phyloP scores from a whole-genome alignment of 1,140 invertebrate species.

The Cydia amplana region DNA sequence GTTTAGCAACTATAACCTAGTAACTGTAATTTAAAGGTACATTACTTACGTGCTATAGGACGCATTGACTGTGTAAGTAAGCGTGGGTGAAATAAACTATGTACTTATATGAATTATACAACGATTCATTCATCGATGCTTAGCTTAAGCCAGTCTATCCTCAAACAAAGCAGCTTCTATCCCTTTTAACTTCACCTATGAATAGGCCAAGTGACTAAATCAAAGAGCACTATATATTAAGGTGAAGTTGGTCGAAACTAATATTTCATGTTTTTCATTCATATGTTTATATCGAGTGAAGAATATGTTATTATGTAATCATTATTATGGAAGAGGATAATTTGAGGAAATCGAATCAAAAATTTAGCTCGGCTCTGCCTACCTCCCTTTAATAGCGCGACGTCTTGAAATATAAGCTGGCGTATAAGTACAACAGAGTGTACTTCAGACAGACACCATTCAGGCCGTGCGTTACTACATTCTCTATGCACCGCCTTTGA shows the following conservation, averaged over 20 bases:
- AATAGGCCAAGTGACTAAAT: slow-evolving; percentile 17
- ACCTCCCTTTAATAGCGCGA: background rate
- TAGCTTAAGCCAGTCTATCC: background rate
- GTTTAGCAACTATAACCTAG: background rate
- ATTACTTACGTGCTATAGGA: background rate
- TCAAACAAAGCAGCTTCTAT: background rate
- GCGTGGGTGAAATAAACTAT: background rate
- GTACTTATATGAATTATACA: background rate
- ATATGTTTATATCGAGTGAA: no score
- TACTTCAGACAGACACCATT: slow-evolving; percentile 28
- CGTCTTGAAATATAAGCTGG: slow-evolving; percentile 7
- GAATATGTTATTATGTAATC: no score
- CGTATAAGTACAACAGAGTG: slow-evolving; percentile 18
- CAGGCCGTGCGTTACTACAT: slow-evolving; percentile 20
- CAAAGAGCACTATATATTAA: background rate
- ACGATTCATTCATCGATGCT: background rate
- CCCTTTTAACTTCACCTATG: background rate
- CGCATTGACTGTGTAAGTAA: background rate
- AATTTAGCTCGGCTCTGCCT: no score
- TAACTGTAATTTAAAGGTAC: background rate
- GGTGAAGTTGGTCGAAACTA: background rate
- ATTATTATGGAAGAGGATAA: no score
- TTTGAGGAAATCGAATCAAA: no score
- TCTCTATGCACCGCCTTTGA: slow-evolving; percentile 42
- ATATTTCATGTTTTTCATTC: no score